These are phyloP conservation scores for Lathronympha strigana DNA, from an alignment of 2,888 invertebrate species.

Conservation along the genomic window DNA sequence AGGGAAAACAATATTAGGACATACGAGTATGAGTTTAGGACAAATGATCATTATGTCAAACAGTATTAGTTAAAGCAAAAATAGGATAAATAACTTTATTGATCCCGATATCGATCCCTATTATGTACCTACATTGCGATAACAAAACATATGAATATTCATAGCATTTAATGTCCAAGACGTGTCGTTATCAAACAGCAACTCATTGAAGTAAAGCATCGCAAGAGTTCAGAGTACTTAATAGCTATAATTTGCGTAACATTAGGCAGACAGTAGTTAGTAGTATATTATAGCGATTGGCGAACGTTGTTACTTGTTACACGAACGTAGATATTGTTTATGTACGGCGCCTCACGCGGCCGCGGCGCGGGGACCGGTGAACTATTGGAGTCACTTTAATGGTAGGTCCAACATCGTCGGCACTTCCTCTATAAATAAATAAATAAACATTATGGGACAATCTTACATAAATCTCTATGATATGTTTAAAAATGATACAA, in stretches of 20 bases:
- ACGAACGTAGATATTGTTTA: background rate
- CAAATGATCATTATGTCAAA: too few species aligned
- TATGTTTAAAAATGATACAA: too few species aligned
- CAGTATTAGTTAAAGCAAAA: too few species aligned
- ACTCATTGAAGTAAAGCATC: constrained; percentile 15
- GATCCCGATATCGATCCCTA: background rate
- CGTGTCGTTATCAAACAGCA: constrained; percentile 24
- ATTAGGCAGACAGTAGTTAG: background rate
- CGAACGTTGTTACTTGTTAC: background rate
- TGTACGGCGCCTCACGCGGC: background rate
- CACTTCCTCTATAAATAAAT: too few species aligned
- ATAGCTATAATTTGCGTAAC: constrained; percentile 19
- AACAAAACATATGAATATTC: background rate
- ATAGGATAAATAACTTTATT: background rate
- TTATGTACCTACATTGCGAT: background rate
- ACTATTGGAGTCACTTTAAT: background rate
- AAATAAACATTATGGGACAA: too few species aligned
- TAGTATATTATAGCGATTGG: background rate
- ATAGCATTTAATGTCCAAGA: background rate
- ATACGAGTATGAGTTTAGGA: too few species aligned
- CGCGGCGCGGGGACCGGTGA: background rate
- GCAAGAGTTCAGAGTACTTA: constrained; percentile 1
- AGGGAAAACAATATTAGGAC: too few species aligned
- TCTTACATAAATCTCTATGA: too few species aligned
- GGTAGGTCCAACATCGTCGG: background rate